Percentiles rank a stretch among this genome's conserved stretches.
Evolutionary conservation across 2,797 vertebrate genomes (phyloP).

Genomic region (Peromyscus attwateri): DNA sequence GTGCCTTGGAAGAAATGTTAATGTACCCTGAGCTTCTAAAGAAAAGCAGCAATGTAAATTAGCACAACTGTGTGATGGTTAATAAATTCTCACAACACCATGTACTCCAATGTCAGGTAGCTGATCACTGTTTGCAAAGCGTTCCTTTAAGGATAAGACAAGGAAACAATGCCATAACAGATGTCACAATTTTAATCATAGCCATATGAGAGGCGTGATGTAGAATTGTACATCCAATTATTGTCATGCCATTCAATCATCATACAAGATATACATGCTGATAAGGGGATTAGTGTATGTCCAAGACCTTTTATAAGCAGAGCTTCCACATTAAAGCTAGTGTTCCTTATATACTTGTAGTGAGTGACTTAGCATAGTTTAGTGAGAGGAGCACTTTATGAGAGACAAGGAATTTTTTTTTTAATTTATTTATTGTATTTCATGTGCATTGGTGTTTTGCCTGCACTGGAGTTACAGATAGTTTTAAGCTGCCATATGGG

Average conservation of each 20-base stretch:
- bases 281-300: neutral
- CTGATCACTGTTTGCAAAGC: neutral
- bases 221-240: neutral
- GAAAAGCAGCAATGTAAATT: neutral
- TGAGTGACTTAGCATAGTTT: neutral
- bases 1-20: neutral
- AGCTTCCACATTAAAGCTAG: neutral
- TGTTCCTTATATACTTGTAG: neutral
- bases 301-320: neutral
- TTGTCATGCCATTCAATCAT: neutral
- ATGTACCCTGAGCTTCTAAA: neutral
- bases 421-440: too few relatives aligned
- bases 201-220: neutral
- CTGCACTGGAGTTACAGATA: too few relatives aligned
- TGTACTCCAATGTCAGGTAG: neutral
- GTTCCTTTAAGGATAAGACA: neutral
- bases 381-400: neutral
- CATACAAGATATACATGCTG: neutral
- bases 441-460: too few relatives aligned
- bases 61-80: neutral
- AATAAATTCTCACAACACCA: neutral
- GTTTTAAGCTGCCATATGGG: too few relatives aligned
- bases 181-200: neutral
- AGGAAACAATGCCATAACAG: neutral
- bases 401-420: neutral